phyloP scores from a whole-genome alignment of 2,797 vertebrate genomes.

The Danio jaintianensis region DNA sequence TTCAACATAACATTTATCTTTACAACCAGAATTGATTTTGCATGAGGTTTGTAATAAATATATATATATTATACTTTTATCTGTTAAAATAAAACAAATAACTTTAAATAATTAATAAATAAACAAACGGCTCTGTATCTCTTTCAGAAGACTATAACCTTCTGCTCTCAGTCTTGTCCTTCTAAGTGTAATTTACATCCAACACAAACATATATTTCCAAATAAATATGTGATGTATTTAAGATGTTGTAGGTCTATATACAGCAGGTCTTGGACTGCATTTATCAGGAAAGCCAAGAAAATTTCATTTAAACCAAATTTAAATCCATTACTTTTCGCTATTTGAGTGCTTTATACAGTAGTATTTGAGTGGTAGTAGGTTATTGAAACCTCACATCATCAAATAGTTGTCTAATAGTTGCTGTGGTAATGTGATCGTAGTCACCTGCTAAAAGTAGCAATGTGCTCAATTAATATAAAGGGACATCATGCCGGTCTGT shows the following conservation, averaged over 20 bases:
- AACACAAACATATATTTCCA: not conserved
- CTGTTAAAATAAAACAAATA: not conserved
- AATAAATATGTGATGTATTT: not conserved
- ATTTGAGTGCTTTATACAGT: not conserved
- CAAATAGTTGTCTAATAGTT: not conserved
- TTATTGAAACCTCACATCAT: not conserved
- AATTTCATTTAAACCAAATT: no score
- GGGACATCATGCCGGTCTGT: constrained; percentile 18
- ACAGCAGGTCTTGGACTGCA: not conserved
- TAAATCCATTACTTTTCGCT: no score
- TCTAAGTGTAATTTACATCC: no score
- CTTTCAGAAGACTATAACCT: not conserved
- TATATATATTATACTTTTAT: not conserved
- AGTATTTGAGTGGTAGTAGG: not conserved
- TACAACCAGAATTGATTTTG: not conserved
- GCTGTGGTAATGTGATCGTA: constrained; percentile 4
- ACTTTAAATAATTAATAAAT: not conserved
- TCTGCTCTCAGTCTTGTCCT: not conserved
- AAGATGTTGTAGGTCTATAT: not conserved
- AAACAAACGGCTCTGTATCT: not conserved
- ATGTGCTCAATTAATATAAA: constrained; percentile 36
- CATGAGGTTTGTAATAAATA: not conserved
- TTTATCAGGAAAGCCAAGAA: not conserved
- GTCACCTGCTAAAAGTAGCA: constrained; percentile 21
- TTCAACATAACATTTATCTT: not conserved